Percentiles rank a stretch among this genome's conserved stretches.
Evolutionary conservation across 2,113 vertebrate species (phyloP).

Genomic region (Kryptolebias marmoratus): DNA sequence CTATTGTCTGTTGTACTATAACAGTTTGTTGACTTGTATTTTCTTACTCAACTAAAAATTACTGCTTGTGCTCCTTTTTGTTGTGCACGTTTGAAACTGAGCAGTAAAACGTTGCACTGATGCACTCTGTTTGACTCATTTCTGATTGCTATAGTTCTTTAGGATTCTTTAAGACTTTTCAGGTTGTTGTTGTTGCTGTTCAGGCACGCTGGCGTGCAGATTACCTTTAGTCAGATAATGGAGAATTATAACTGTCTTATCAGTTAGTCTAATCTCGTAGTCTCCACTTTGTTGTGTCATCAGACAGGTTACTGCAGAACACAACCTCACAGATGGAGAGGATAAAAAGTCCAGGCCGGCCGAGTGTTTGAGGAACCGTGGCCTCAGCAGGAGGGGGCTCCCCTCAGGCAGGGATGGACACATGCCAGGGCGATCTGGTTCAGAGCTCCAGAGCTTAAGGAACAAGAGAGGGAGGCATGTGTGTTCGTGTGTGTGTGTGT

Average conservation of each 20-base stretch:
- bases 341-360: constrained; percentile 61
- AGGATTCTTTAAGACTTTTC: constrained; percentile 11
- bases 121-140: background rate
- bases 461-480: constrained; percentile 23
- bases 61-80: background rate
- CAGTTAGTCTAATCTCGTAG: constrained; percentile 61
- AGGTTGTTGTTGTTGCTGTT: constrained; percentile 29
- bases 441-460: constrained; percentile 35
- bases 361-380: constrained; percentile 39
- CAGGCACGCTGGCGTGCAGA: constrained; percentile 6
- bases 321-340: constrained; percentile 53
- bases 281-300: constrained; percentile 39
- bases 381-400: constrained; percentile 56
- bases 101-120: background rate
- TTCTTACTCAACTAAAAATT: background rate
- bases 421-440: constrained; percentile 39
- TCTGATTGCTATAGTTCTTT: background rate
- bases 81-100: background rate
- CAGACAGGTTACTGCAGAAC: constrained; percentile 58
- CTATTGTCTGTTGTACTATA: background rate
- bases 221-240: constrained; percentile 53
- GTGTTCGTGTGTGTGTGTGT: constrained; percentile 30
- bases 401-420: constrained; percentile 56
- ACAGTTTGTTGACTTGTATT: constrained; percentile 17
- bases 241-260: constrained; percentile 62